Conservation (phyloP, 2,888 invertebrate genomes). For the Scaptomyza caliginosa region DNA sequence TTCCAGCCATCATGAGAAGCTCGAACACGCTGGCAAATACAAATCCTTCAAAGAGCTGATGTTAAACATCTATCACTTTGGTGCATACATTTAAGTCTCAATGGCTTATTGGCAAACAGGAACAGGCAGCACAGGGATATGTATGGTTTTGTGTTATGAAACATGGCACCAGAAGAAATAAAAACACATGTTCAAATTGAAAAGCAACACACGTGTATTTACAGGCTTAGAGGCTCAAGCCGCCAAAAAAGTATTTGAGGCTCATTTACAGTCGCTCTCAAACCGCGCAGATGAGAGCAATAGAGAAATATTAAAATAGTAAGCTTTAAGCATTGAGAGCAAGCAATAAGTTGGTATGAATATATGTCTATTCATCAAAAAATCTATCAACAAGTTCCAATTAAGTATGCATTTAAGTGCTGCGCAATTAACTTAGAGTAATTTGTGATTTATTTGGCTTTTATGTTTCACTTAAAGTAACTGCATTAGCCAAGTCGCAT, state of each 20-base stretch:
- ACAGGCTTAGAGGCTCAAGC: constrained; percentile 32
- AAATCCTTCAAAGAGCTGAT: constrained; percentile 65
- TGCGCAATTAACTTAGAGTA: background rate
- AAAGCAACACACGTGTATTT: constrained; percentile 55
- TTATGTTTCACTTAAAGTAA: background rate
- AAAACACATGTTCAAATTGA: constrained; percentile 65
- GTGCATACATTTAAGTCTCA: constrained; percentile 72
- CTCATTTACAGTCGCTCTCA: constrained; percentile 28
- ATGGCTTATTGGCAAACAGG: constrained; percentile 59
- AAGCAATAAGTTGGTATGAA: too few relatives aligned
- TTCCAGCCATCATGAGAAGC: constrained; percentile 20
- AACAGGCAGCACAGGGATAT: background rate
- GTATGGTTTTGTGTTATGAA: constrained; percentile 12
- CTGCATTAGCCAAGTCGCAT: background rate
- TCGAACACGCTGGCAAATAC: constrained; percentile 18
- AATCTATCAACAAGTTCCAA: background rate
- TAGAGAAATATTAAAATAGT: background rate
- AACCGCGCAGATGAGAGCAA: constrained; percentile 26
- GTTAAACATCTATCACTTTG: constrained; percentile 47
- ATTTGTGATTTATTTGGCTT: background rate
- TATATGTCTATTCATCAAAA: too few relatives aligned
- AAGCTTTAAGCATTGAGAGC: background rate
- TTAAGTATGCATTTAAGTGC: background rate
- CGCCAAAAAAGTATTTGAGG: constrained; percentile 5
- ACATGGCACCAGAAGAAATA: constrained; percentile 3